These are phyloP conservation scores for Sialia sialis DNA, from an alignment of 2,113 vertebrate species.

Conservation along the genomic window DNA sequence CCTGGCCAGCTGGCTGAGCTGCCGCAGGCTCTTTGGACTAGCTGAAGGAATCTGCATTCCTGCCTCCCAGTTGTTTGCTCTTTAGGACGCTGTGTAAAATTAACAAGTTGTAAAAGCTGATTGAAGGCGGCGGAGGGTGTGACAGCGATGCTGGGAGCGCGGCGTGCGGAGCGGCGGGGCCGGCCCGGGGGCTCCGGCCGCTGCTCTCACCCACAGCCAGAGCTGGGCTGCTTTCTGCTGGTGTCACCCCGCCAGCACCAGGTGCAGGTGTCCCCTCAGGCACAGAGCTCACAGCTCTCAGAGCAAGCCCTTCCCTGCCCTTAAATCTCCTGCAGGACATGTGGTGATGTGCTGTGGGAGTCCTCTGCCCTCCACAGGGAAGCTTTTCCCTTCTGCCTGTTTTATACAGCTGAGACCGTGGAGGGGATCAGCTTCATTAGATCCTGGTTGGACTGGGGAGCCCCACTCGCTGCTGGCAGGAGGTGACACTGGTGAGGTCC, in stretches of 20 bases:
- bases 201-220: not conserved
- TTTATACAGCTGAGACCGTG: not conserved
- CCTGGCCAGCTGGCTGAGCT: slow-evolving; percentile 53
- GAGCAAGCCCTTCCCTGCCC: not conserved
- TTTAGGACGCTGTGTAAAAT: slow-evolving; percentile 75
- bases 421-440: not conserved
- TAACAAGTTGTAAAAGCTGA: slow-evolving; percentile 78
- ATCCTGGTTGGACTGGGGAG: not conserved
- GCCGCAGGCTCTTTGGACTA: slow-evolving; percentile 62
- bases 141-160: slow-evolving; percentile 66
- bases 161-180: not conserved
- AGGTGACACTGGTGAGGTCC: not conserved
- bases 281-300: not conserved
- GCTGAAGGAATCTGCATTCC: slow-evolving; percentile 66
- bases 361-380: not conserved
- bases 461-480: not conserved
- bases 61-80: slow-evolving; percentile 75
- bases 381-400: not conserved
- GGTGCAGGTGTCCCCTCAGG: not conserved
- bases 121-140: slow-evolving; percentile 73
- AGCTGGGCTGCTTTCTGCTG: not conserved
- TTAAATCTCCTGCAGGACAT: not conserved
- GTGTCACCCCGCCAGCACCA: not conserved
- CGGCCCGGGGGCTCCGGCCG: not conserved
- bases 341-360: not conserved